Percentiles rank a stretch among this genome's conserved stretches.
Conservation (phyloP, 2,888 invertebrate genomes). For the Abrostola tripartita region DNA sequence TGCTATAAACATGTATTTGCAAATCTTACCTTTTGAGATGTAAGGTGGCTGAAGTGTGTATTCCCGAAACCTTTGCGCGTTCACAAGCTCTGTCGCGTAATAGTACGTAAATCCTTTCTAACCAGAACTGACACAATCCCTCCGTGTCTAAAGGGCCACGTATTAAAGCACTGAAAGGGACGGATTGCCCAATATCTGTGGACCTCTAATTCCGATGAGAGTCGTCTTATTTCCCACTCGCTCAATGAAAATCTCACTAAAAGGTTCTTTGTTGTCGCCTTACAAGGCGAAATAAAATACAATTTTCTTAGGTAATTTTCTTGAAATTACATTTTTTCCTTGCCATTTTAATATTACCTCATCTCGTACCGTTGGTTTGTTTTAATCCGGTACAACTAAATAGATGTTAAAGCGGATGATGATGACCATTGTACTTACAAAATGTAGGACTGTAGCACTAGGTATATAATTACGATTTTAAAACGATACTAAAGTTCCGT, state of each 20-base stretch:
- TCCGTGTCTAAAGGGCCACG: slow-evolving; percentile 69
- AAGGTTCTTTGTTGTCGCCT: slow-evolving; percentile 72
- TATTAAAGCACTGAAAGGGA: slow-evolving; percentile 70
- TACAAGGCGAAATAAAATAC: slow-evolving; percentile 66
- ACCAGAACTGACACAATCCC: slow-evolving; percentile 71
- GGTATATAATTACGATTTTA: slow-evolving; percentile 55
- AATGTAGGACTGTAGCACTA: too few relatives aligned
- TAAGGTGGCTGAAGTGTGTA: slow-evolving; percentile 44
- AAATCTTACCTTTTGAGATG: slow-evolving; percentile 52
- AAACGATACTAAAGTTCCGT: slow-evolving; percentile 40
- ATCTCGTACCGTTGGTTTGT: slow-evolving; percentile 55
- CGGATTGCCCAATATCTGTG: slow-evolving; percentile 68
- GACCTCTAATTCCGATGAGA: slow-evolving; percentile 70
- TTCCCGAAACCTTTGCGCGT: slow-evolving; percentile 53
- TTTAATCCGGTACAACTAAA: slow-evolving; percentile 59
- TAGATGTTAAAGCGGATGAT: slow-evolving; percentile 57
- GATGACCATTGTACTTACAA: slow-evolving; percentile 55
- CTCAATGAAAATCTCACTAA: slow-evolving; percentile 72
- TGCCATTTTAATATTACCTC: slow-evolving; percentile 63
- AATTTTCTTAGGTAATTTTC: slow-evolving; percentile 63
- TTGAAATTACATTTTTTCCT: slow-evolving; percentile 67
- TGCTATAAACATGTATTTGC: slow-evolving; percentile 57
- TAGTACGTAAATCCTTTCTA: slow-evolving; percentile 69
- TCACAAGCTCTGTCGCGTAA: slow-evolving; percentile 61
- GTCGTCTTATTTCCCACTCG: slow-evolving; percentile 68